Percentiles rank a stretch among this genome's conserved stretches.
phyloP scores from a whole-genome alignment of 2,888 invertebrate genomes.

The Entomobrya multifasciata region DNA sequence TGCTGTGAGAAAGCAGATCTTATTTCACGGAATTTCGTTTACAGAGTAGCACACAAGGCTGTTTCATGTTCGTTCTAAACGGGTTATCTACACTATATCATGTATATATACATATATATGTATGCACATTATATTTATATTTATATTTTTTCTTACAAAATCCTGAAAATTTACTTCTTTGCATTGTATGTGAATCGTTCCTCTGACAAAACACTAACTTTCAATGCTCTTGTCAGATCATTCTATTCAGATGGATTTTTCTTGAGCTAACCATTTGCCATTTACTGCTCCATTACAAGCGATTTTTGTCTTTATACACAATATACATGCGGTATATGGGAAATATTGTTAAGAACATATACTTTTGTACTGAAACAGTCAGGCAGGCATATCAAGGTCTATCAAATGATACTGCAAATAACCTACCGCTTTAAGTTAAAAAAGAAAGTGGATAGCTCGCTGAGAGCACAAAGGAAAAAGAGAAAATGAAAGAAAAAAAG shows the following conservation, averaged over 20 bases:
- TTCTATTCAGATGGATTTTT: slow-evolving; percentile 1
- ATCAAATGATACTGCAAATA: slow-evolving; percentile 31
- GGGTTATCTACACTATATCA: no score
- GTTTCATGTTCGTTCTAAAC: no score
- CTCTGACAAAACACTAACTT: slow-evolving; percentile 23
- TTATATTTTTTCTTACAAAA: not conserved
- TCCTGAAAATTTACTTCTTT: slow-evolving; percentile 16
- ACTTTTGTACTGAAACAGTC: not conserved
- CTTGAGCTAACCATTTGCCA: slow-evolving; percentile 49
- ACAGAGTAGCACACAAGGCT: not conserved
- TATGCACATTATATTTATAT: not conserved
- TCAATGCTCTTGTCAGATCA: slow-evolving; percentile 41
- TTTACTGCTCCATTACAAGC: slow-evolving; percentile 50
- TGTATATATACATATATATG: slow-evolving; percentile 10
- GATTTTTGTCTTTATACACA: slow-evolving; percentile 41
- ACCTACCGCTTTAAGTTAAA: slow-evolving; percentile 9
- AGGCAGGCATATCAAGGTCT: not conserved
- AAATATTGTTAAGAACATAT: not conserved
- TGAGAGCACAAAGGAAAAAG: slow-evolving; percentile 31
- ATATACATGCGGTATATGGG: not conserved
- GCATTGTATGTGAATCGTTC: slow-evolving; percentile 30
- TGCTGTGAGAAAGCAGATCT: slow-evolving; percentile 49
- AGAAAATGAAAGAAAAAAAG: slow-evolving; percentile 32
- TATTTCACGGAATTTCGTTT: slow-evolving; percentile 40
- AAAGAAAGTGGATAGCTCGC: slow-evolving; percentile 44